Percentiles rank a stretch among this genome's conserved stretches.
Conservation (phyloP, 2,888 invertebrate genomes). For the Mimas tiliae region DNA sequence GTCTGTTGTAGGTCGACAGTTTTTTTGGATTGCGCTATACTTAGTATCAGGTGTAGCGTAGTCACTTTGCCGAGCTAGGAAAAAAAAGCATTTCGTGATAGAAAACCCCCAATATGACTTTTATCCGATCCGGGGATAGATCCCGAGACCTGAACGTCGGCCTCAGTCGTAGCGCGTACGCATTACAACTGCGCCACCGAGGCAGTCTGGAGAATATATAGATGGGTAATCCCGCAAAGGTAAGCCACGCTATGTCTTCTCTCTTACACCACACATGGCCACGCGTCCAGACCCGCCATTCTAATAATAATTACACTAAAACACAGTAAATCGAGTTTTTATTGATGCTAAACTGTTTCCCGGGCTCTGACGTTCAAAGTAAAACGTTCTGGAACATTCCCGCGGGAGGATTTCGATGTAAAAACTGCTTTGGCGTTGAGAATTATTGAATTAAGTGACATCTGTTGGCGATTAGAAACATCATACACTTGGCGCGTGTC, state of each 20-base stretch:
- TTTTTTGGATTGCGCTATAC: no score
- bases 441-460: not conserved
- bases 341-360: constrained; percentile 21
- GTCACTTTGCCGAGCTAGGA: no score
- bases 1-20: no score
- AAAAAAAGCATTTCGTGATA: no score
- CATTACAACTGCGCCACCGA: no score
- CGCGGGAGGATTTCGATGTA: not conserved
- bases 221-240: no score
- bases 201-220: no score
- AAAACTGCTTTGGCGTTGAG: not conserved
- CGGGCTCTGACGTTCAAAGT: constrained; percentile 7
- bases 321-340: constrained; percentile 16
- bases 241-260: not conserved
- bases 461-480: not conserved
- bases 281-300: constrained; percentile 18
- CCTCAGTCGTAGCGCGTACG: no score
- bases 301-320: constrained; percentile 17
- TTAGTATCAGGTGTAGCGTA: no score
- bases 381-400: constrained; percentile 4
- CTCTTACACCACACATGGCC: not conserved
- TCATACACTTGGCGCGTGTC: not conserved
- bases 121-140: no score
- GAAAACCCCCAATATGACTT: no score
- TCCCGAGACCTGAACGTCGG: no score